A percentile compares a stretch with the other conserved stretches of the same genome.
phyloP scores from a whole-genome alignment of 2,797 vertebrate species.

The Novumbra hubbsi region DNA sequence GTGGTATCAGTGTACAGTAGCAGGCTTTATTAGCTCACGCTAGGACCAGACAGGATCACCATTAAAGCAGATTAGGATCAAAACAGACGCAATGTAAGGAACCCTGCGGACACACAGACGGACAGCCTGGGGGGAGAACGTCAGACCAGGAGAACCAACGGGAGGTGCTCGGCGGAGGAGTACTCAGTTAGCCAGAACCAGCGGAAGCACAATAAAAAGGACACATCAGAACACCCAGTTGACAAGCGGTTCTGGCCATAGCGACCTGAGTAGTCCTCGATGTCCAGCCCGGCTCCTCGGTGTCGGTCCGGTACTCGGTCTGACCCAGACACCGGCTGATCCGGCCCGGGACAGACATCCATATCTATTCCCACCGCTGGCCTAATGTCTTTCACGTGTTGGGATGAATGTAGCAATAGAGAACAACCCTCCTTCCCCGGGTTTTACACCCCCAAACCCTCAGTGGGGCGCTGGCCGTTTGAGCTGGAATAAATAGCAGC shows the following conservation, averaged over 20 bases:
- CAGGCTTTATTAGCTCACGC: background rate
- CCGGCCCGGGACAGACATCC: background rate
- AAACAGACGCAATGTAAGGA: background rate
- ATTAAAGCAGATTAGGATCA: constrained; percentile 8
- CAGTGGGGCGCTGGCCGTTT: background rate
- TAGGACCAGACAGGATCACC: constrained; percentile 5
- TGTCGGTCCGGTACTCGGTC: background rate
- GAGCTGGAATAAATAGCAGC: background rate
- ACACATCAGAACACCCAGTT: background rate
- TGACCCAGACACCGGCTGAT: background rate
- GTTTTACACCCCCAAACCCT: background rate
- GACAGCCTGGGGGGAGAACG: background rate
- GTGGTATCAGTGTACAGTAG: background rate
- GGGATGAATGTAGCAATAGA: background rate
- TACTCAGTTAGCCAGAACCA: too few relatives aligned
- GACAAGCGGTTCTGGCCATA: too few relatives aligned
- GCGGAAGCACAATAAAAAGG: background rate
- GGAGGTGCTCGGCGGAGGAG: too few relatives aligned
- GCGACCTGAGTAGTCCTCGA: too few relatives aligned
- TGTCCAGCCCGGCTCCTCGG: background rate
- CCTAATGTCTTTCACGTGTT: constrained; percentile 5
- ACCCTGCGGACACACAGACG: background rate
- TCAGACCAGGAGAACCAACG: background rate
- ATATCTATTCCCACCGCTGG: background rate
- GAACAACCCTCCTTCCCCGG: background rate